These are phyloP conservation scores for Ormyrus pomaceus DNA, from an alignment of 2,888 invertebrate genomes.

Conservation along the genomic window DNA sequence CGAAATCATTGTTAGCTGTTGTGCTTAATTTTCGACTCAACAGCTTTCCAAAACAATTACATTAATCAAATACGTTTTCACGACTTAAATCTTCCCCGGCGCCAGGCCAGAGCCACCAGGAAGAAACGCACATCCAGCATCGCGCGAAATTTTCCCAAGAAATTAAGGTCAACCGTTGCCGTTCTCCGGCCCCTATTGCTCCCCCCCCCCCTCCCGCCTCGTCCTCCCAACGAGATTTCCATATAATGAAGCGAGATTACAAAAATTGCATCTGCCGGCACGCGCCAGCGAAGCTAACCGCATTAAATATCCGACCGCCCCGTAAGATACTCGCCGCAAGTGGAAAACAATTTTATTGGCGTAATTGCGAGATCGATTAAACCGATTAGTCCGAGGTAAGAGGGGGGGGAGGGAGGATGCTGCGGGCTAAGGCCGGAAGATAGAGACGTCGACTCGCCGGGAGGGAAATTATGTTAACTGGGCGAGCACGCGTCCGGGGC, in stretches of 20 bases:
- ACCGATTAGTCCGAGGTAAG: conserved; percentile 30
- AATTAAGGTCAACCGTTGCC: conserved; percentile 50
- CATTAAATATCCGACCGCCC: conserved; percentile 2
- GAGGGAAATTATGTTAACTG: conserved; percentile 48
- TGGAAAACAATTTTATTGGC: conserved; percentile 49
- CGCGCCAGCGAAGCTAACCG: background rate
- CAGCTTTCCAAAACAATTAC: no score
- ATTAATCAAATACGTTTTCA: conserved; percentile 14
- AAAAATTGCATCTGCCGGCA: conserved; percentile 45
- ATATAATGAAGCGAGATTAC: conserved; percentile 53
- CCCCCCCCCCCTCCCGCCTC: background rate
- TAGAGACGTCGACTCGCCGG: background rate
- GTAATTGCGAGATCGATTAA: conserved; percentile 46
- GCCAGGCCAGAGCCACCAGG: background rate
- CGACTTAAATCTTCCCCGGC: background rate
- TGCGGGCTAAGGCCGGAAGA: no score
- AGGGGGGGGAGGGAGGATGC: background rate
- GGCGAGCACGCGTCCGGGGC: background rate
- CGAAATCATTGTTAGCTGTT: no score
- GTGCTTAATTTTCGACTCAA: no score
- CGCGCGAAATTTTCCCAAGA: background rate
- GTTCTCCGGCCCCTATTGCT: background rate
- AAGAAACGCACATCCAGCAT: no score
- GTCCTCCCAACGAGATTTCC: conserved; percentile 50
- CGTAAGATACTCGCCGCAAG: background rate